A percentile compares a stretch with the other conserved stretches of the same genome.
These are phyloP conservation scores for Sitta europaea DNA, from an alignment of 2,113 vertebrate genomes.

Conservation along the genomic window DNA sequence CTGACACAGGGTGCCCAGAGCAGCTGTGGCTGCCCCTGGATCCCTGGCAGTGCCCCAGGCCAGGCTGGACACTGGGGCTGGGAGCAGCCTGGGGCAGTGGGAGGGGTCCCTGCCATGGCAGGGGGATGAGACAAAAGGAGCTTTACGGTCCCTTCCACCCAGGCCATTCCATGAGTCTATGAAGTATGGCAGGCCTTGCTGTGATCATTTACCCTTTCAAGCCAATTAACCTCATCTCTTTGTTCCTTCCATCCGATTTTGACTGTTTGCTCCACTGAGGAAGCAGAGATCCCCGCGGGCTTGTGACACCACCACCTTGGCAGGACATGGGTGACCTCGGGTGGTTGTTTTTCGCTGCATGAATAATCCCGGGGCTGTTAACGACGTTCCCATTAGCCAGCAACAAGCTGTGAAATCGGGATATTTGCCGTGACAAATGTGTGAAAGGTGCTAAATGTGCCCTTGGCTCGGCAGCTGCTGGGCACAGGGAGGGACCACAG, in stretches of 20 bases:
- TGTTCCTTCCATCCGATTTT: neutral
- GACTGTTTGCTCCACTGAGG: neutral
- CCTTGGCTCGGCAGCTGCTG: accelerated
- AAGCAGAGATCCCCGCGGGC: accelerated
- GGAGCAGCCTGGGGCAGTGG: neutral
- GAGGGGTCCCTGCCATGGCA: neutral
- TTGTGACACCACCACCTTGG: neutral
- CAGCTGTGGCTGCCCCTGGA: neutral
- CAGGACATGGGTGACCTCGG: neutral
- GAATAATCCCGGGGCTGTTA: neutral
- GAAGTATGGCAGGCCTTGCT: neutral
- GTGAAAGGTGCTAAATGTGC: neutral
- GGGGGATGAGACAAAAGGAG: neutral
- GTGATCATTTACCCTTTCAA: neutral
- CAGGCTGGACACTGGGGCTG: accelerated
- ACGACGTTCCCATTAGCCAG: neutral
- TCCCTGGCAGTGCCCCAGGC: neutral
- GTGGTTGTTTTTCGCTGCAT: neutral
- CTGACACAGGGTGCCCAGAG: neutral
- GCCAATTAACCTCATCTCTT: neutral
- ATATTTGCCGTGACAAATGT: neutral
- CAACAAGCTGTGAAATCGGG: conserved; percentile 11
- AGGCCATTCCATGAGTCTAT: neutral
- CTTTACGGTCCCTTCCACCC: neutral
- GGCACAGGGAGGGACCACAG: accelerated